Conservation (phyloP, 2,888 invertebrate genomes). For the Drosophila phalerata region DNA sequence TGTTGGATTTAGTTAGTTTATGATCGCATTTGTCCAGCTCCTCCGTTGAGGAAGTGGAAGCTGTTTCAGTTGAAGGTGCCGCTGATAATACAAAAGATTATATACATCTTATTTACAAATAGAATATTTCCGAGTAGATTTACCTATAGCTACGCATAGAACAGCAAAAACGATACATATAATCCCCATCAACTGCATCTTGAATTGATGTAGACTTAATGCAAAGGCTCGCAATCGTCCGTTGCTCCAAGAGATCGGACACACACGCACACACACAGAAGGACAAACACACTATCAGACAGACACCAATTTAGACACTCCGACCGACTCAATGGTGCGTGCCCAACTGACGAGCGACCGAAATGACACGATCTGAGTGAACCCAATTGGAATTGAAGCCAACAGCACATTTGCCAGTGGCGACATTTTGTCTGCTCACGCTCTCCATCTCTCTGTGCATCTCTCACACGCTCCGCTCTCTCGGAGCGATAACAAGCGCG, state of each 20-base stretch:
- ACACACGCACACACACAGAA: neutral
- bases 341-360: slow-evolving; percentile 55
- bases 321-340: slow-evolving; percentile 68
- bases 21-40: slow-evolving; percentile 69
- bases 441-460: slow-evolving; percentile 21
- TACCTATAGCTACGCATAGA: slow-evolving; percentile 34
- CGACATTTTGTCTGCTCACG: slow-evolving; percentile 55
- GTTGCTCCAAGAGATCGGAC: slow-evolving; percentile 33
- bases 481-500: slow-evolving; percentile 23
- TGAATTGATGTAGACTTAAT: slow-evolving; percentile 17
- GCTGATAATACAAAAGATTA: slow-evolving; percentile 25
- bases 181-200: slow-evolving; percentile 16
- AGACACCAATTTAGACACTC: slow-evolving; percentile 38
- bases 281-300: neutral
- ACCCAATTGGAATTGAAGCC: slow-evolving; percentile 16
- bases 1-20: slow-evolving; percentile 67
- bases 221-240: slow-evolving; percentile 34
- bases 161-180: slow-evolving; percentile 4
- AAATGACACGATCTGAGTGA: slow-evolving; percentile 7
- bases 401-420: slow-evolving; percentile 28
- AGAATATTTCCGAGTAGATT: neutral
- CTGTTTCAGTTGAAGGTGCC: slow-evolving; percentile 33
- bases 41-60: slow-evolving; percentile 34
- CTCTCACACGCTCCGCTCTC: slow-evolving; percentile 18
- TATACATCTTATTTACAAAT: neutral